Conservation (phyloP, 1,140 invertebrate genomes). For the Dinothrombium tinctorium region DNA sequence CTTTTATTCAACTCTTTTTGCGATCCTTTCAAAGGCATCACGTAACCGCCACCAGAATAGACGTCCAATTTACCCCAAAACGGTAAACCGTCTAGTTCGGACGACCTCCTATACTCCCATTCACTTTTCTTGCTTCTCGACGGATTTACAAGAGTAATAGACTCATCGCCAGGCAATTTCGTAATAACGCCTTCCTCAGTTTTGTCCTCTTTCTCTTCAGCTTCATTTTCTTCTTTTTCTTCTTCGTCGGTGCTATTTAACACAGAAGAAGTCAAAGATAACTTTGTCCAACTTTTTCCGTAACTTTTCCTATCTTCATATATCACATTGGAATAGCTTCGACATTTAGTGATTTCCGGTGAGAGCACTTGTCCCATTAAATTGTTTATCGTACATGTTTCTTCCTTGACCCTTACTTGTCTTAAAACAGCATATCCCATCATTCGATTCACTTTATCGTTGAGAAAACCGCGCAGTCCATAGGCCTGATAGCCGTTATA, state of each 20-base stretch:
- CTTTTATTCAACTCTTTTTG: slow-evolving; percentile 18
- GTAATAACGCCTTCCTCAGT: neutral
- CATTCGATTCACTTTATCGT: slow-evolving; percentile 27
- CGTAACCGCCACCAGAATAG: slow-evolving; percentile 32
- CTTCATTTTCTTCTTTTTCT: neutral
- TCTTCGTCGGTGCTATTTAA: slow-evolving; percentile 1
- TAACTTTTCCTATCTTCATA: slow-evolving; percentile 17
- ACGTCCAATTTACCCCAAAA: slow-evolving; percentile 23
- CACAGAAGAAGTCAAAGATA: slow-evolving; percentile 12
- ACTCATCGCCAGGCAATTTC: neutral
- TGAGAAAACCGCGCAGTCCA: slow-evolving; percentile 26
- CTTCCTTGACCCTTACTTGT: slow-evolving; percentile 22
- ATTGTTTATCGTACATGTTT: slow-evolving; percentile 13
- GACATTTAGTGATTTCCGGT: slow-evolving; percentile 9
- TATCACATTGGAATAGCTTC: slow-evolving; percentile 14
- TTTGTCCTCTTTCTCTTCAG: neutral
- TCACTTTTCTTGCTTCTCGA: slow-evolving; percentile 18
- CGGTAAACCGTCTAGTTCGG: slow-evolving; percentile 23
- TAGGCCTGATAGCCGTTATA: slow-evolving; percentile 28
- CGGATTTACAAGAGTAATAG: slow-evolving; percentile 10
- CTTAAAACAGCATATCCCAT: slow-evolving; percentile 30
- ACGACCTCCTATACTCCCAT: slow-evolving; percentile 20
- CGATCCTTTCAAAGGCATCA: slow-evolving; percentile 24
- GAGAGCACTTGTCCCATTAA: neutral
- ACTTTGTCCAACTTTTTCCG: slow-evolving; percentile 19